phyloP scores from a whole-genome alignment of 2,797 vertebrate genomes.

The Labroides dimidiatus region DNA sequence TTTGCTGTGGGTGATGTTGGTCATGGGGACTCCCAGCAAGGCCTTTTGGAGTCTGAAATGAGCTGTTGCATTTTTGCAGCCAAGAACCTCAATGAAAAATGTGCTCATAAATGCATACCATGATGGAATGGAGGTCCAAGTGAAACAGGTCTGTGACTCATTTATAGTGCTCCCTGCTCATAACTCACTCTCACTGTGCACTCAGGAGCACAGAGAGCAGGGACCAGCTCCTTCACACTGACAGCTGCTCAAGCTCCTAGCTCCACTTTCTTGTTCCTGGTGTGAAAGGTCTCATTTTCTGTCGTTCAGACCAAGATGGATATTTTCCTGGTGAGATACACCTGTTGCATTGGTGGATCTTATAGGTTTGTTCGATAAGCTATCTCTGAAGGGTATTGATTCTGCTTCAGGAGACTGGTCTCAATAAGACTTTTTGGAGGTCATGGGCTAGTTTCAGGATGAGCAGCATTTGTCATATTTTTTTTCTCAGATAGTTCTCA shows the following conservation, averaged over 20 bases:
- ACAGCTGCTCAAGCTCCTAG: conserved; percentile 8
- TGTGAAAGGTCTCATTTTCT: conserved; percentile 5
- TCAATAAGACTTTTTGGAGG: too few species aligned
- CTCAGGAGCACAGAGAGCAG: neutral
- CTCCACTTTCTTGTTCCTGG: conserved; percentile 3
- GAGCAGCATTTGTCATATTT: too few species aligned
- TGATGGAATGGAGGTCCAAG: conserved; percentile 45
- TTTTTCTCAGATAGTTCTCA: too few species aligned
- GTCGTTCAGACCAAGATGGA: neutral
- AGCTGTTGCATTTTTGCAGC: conserved; percentile 22
- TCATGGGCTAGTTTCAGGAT: too few species aligned
- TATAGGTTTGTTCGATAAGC: too few species aligned
- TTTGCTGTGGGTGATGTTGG: conserved; percentile 35
- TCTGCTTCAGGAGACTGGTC: too few species aligned
- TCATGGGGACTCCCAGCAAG: conserved; percentile 9
- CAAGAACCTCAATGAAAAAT: conserved; percentile 45
- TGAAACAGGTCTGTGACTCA: conserved; percentile 42
- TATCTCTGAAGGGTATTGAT: too few species aligned
- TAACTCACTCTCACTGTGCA: conserved; percentile 29
- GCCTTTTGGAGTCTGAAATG: conserved; percentile 25
- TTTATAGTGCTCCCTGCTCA: conserved; percentile 26
- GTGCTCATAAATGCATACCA: conserved; percentile 37
- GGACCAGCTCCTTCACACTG: neutral
- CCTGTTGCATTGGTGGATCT: too few species aligned
- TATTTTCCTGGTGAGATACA: neutral